These are phyloP conservation scores for Ptiloglossa arizonensis DNA, from an alignment of 1,140 invertebrate species.

Conservation along the genomic window DNA sequence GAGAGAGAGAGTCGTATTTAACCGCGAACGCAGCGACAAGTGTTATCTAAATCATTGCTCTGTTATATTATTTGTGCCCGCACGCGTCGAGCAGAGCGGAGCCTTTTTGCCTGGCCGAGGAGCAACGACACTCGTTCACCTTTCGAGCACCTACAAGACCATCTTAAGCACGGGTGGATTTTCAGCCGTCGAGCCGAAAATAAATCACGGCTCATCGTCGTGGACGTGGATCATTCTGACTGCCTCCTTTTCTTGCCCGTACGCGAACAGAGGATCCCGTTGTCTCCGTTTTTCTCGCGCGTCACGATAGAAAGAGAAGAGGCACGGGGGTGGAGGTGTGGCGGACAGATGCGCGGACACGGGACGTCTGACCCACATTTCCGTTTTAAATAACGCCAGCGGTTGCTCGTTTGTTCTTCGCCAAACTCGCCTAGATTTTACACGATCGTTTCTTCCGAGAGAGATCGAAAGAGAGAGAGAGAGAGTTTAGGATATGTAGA, in stretches of 20 bases:
- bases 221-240: conserved; percentile 45
- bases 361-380: conserved; percentile 71
- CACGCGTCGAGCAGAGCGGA: no score
- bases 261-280: not conserved
- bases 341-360: conserved; percentile 16
- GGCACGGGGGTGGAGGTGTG: not conserved
- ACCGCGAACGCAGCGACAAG: conserved; percentile 15
- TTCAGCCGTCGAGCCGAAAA: conserved; percentile 66
- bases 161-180: conserved; percentile 44
- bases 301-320: conserved; percentile 24
- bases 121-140: conserved; percentile 53
- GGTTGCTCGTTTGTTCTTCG: conserved; percentile 39
- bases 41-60: conserved; percentile 21
- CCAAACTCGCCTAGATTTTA: not conserved
- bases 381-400: conserved; percentile 71
- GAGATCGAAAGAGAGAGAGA: not conserved
- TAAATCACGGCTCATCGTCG: conserved; percentile 69
- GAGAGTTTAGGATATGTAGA: no score
- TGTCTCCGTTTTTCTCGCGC: conserved; percentile 33
- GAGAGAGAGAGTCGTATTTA: conserved; percentile 16
- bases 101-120: not conserved
- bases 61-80: not conserved
- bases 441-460: conserved; percentile 18
- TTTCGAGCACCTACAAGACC: conserved; percentile 28
- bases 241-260: not conserved